phyloP scores from a whole-genome alignment of 2,797 vertebrate genomes.

The Corythornis leucogaster region DNA sequence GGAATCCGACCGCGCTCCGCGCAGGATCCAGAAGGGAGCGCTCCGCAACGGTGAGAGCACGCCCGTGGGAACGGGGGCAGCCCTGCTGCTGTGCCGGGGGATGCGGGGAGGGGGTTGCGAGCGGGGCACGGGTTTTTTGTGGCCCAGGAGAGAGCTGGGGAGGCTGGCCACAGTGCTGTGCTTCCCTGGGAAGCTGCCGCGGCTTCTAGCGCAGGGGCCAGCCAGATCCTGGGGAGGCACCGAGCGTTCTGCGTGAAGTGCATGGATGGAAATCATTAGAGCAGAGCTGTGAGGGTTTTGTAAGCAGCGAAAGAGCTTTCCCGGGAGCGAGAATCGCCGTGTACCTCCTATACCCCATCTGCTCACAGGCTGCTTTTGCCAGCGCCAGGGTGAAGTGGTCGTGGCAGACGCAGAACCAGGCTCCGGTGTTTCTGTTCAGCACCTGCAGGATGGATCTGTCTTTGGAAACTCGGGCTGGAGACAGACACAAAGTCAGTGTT shows the following conservation, averaged over 20 bases:
- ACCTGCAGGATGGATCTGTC: slow-evolving; percentile 84
- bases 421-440: slow-evolving; percentile 42
- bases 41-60: accelerated
- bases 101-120: no score
- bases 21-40: neutral
- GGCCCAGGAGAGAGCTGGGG: neutral
- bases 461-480: slow-evolving; percentile 85
- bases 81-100: no score
- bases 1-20: neutral
- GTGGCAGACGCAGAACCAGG: slow-evolving; percentile 86
- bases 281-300: neutral
- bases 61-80: neutral
- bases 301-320: no score
- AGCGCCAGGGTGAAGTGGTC: slow-evolving; percentile 82
- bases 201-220: accelerated
- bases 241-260: accelerated
- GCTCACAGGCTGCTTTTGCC: slow-evolving; percentile 82
- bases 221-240: neutral
- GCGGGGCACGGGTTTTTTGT: accelerated
- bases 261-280: neutral
- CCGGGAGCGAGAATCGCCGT: accelerated
- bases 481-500: neutral
- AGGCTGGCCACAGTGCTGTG: accelerated
- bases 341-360: slow-evolving; percentile 90
- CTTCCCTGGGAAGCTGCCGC: neutral